phyloP scores from a whole-genome alignment of 2,888 invertebrate genomes.

The Corythucha ciliata region DNA sequence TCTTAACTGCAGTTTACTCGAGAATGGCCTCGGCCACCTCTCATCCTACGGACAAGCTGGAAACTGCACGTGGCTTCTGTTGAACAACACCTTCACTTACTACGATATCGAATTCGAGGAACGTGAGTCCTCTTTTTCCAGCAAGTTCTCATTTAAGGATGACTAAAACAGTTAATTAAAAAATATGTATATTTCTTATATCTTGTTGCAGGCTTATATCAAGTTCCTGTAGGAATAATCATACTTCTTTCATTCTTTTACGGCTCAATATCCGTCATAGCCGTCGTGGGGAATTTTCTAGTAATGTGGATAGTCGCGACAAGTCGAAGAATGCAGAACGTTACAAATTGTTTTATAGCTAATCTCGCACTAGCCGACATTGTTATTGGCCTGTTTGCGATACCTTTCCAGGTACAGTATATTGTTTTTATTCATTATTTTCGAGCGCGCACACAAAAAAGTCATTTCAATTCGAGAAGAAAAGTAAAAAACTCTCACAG shows the following conservation, averaged over 20 bases:
- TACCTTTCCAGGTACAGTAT: slow-evolving; percentile 60
- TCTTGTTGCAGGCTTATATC: slow-evolving; percentile 54
- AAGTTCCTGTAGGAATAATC: slow-evolving; percentile 64
- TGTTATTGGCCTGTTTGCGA: slow-evolving; percentile 73
- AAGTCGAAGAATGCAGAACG: slow-evolving; percentile 68
- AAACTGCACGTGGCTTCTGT: no score
- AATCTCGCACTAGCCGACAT: slow-evolving; percentile 80
- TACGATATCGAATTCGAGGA: no score
- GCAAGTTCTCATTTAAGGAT: no score
- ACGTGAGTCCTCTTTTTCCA: no score
- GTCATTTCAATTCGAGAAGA: not conserved
- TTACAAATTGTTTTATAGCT: slow-evolving; percentile 76
- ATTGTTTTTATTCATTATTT: not conserved
- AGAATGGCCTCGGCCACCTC: no score
- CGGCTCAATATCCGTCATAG: slow-evolving; percentile 69
- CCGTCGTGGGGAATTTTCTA: slow-evolving; percentile 72
- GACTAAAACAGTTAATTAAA: no score
- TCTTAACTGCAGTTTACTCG: no score
- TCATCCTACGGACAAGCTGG: no score
- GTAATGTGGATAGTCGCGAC: slow-evolving; percentile 78
- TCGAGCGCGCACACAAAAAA: not conserved
- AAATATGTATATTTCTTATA: no score
- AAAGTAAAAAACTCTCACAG: no score
- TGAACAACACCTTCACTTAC: no score
- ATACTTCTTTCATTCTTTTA: slow-evolving; percentile 67